Evolutionary conservation across 1,140 invertebrate species (phyloP), one percentile per base, ranked within the genome.

Genomic region (Drosophila kohkoa): DNA sequence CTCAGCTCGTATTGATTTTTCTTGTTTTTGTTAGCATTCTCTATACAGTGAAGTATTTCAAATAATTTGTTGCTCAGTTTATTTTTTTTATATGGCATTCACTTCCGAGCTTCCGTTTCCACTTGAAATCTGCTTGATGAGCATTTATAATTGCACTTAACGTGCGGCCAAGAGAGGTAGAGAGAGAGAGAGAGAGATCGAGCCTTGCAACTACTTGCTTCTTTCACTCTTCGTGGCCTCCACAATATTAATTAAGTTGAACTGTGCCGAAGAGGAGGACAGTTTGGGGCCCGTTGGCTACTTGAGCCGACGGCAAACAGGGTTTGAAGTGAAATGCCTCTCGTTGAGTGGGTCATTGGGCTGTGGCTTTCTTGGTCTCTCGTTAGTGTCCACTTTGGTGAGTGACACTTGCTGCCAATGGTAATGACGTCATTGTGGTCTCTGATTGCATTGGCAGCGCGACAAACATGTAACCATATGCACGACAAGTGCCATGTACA

Each of bases 141-240:
- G 60, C 75, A 80, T 83, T 87, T 88, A 80, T 89, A 88, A 88
- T 89, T 83, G 83, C 83, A 83, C 83, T 88, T 80, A 80, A 67
- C 62, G 71, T 64, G 71, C 71, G 67, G 54, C 66, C 59, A 77
- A 75, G 41, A 54, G 11, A 15, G 2, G n/a, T n/a, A 11, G 38
- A 15, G 41, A 16, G 35, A 13, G 48, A 8, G 20, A 16, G 11
- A 15, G 4, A 13, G 38, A 15, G 41, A 16, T 20, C 10, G 48
- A 11, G 20, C n/a, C 30, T 16, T 64, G 60, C 45, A 62, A 62
- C 46, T 58, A 62, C 46, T 58, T 58, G 10, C 41, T 41, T 57
- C 10, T 38, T 4, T 20, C 52, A 32, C 49, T 63, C 38, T 48
- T 38, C 6, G 8, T 10, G 11, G 38, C 28, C 60, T 38, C 51